Base-by-base conservation (phyloP, 2,113 vertebrate genomes). In the Probosciger aterrimus region DNA sequence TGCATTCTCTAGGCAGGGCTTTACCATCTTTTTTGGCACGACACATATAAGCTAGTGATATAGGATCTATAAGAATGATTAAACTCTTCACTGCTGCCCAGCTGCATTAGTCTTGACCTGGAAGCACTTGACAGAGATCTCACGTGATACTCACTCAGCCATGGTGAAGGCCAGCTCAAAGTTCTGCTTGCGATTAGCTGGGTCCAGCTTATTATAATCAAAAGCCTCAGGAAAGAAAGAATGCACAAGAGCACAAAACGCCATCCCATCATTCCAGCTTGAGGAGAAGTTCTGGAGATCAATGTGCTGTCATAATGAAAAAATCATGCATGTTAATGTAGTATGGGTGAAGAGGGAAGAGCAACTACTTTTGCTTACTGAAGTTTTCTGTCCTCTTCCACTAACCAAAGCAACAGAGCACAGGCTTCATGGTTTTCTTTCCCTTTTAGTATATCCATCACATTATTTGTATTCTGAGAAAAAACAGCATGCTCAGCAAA, bases 201-300 rank as follows among this genome's bases (percentile, higher is more conserved):
- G 97, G 44, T 98, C 96, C 97, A 99, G 98, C 18, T 96, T 49
- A 33, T 97, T 98, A 89, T 99, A 99, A 64, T 99, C 99, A 46
- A 99, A 99, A 93, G 99, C 98, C 31, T 99, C 98, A 0, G 99
- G 99, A 95, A 99, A 99, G 98, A 99, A 99, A 12, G 99, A 98
- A 97, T 99, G 99, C 30, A 99, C 98, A 37, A 99, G 98, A 53
- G 99, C 99, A 2, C 99, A 99, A 97, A 99, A 99, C 14, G 99
- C 99, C 99, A 99, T 99, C 13, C 99, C 99, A 7, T 99, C 99
- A 1, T 98, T 99, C 99, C 99, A 99, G 95, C 99, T 99, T 76
- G 99, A 99, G 11, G 99, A 99, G 97, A 99, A 99, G 96, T 99
- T 99, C 98, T 99, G 99, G 75, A 99, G 98, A 93, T 99, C 99